These are phyloP conservation scores for Lepidurus packardi DNA, from an alignment of 1,140 invertebrate genomes.

Conservation along the genomic window DNA sequence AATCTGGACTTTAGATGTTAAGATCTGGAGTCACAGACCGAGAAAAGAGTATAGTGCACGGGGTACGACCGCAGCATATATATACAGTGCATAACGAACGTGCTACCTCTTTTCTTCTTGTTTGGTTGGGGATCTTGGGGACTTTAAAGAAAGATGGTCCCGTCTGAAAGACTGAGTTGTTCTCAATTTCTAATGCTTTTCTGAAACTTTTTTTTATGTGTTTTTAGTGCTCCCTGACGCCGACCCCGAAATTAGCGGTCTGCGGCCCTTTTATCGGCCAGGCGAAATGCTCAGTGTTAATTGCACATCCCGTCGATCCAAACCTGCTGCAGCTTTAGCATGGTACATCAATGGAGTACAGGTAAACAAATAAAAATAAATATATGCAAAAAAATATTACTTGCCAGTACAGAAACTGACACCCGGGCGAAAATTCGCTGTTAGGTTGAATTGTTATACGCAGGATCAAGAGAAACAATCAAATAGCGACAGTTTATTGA, in stretches of 20 bases:
- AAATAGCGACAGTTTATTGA: neutral
- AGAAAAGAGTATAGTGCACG: neutral
- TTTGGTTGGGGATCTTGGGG: neutral
- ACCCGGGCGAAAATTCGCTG: too few relatives aligned
- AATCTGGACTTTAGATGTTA: slow-evolving; percentile 19
- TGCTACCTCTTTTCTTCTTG: neutral
- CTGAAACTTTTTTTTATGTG: slow-evolving; percentile 36
- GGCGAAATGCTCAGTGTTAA: slow-evolving; percentile 75
- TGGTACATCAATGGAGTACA: slow-evolving; percentile 84
- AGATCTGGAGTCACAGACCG: neutral
- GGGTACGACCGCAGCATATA: neutral
- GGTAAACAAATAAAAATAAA: slow-evolving; percentile 46
- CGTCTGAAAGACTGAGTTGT: neutral
- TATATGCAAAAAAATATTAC: neutral
- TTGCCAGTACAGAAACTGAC: neutral
- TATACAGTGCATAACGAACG: slow-evolving; percentile 4
- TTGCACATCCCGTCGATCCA: slow-evolving; percentile 74
- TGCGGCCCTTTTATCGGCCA: slow-evolving; percentile 67
- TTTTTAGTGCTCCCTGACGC: slow-evolving; percentile 66
- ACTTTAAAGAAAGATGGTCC: neutral
- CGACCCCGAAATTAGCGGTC: slow-evolving; percentile 74
- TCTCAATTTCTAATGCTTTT: slow-evolving; percentile 20
- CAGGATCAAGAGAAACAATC: neutral
- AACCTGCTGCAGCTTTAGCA: slow-evolving; percentile 70
- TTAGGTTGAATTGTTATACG: neutral